Evolutionary conservation across 2,888 invertebrate genomes (phyloP), one percentile per base, ranked within the genome.

Genomic region (Eilema caniola): DNA sequence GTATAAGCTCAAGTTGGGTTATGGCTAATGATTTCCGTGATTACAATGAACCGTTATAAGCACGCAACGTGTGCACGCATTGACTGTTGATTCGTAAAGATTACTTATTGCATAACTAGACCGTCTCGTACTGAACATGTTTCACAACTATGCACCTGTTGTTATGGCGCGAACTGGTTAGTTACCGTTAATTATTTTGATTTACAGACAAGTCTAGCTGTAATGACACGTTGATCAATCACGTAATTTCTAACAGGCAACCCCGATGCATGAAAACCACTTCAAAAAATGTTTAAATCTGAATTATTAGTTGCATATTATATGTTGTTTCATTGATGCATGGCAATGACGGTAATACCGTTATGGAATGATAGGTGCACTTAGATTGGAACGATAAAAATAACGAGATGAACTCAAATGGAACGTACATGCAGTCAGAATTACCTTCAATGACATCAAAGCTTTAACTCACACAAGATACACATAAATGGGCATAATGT

Each of bases 21-120:
- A 73, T 77, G 76, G 79, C 78, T 88, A 89, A 89, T 88, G 86
- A 88, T 89, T 92, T 91, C 89, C 91, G 90, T 87, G 89, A 89
- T 90, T 89, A 91, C 87, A 90, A 88, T 89, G 85, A 86, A 90
- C 92, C 90, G 93, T 93, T 94, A 94, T 88, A 84, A 89, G 86
- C 90, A 91, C 88, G 90, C 85, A 82, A 67, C 83, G 76, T 80
- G 83, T 80, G 85, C 88, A 88, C 86, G 88, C 90, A 89, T 90
- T 87, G 89, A 88, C 89, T 89, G 87, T 88, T 89, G 90, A 87
- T 89, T 86, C 87, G 86, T 86, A 83, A 89, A 92, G 91, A 93
- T 94, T 90, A 92, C 87, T 77, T 83, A 82, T 94, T 93, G 89
- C 92, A 89, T 91, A 94, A 95, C 91, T 87, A 87, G 87, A 87